Base-by-base conservation (phyloP, 2,888 invertebrate genomes). In the Glyphotaelius pellucidus region DNA sequence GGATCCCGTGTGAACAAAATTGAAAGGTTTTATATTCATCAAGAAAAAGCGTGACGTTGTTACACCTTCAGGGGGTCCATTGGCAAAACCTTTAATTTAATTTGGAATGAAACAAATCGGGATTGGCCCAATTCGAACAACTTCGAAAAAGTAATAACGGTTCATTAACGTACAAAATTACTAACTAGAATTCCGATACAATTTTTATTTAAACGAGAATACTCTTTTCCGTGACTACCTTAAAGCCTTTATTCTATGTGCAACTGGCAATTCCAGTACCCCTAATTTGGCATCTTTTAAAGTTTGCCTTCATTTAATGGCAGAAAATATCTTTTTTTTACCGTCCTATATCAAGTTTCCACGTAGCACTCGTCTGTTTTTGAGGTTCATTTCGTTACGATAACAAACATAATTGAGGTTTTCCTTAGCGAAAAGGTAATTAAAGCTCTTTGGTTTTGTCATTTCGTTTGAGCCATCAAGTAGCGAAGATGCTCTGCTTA, bases 1-100 rank as follows among this genome's bases (percentile, higher is more conserved):
- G 86, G 42, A 86, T 86, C 47, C 86, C 86, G 86, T 86, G 86
- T 47, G 86, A 86, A 86, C 42, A 67, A n/a, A 25, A 67, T 25
- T 9, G 67, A 25, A 67, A 19, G 19, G 25, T 42, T 86, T 42
- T 86, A 86, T 47, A 86, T 86, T 86, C 86, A 30, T 30, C 42
- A 42, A 42, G 42, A n/a, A 42, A 86, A 86, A 47, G n/a, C 86
- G 86, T 86, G 86, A 86, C 86, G 35, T 30, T 14, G 86, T 42
- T 86, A 86, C 47, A 47, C 86, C 86, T 42, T 42, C 42, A 5
- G 47, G 85, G 86, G 86, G 42, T 47, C 30, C 30, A 47, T n/a
- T 42, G 47, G 38, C 86, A 42, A 86, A 42, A 42, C 42, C 15
- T 86, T 83, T 83, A 35, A 32, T 83, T 32, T 83, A 31, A 35